Base-by-base conservation (phyloP, 2,113 vertebrate genomes). In the Sylvilagus bachmani region DNA sequence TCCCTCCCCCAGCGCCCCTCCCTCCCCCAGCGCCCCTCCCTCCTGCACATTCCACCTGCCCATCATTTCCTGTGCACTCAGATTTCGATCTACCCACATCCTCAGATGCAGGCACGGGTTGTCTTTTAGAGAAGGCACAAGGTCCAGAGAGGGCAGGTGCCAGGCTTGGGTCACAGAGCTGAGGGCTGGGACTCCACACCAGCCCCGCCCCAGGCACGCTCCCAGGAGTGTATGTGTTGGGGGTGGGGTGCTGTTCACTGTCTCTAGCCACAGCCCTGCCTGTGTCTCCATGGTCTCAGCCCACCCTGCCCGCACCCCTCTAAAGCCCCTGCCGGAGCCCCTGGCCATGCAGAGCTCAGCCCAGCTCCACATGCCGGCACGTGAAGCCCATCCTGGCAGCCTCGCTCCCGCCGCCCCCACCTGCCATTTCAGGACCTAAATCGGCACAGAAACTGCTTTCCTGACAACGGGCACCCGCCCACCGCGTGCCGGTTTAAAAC, bases 381-480 rank as follows among this genome's bases (percentile, higher is more conserved):
- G 64, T 31, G 71, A 88, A 95, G 89, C 66, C 53, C 77, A 49
- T 75, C 93, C 81, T n/a, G 75, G 21, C 62, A 91, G 71, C 33
- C 16, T 62, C 71, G 70, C 78, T 88, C 66, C 75, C 84, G 83
- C 87, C 67, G 3, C 92, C 81, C 87, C 92, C 93, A 83, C 49
- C 86, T 80, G 58, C 86, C 25, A 77, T 93, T 85, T 89, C 87
- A 91, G 75, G 95, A 93, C 93, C 77, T 53, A 89, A 92, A 94
- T n/a, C 73, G 62, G 67, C 70, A 55, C 90, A 95, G 90, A 96
- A 94, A 93, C 94, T 73, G 95, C 94, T 96, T 95, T 82, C 92
- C 89, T n/a, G 62, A 78, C 36, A 3, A 70, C 2, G 10, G 21
- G 67, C 92, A 51, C 87, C 91, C 94, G 86, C 97, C 96, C 84